Conservation (phyloP, 1,140 invertebrate species). For the Rhopalosiphum maidis region DNA sequence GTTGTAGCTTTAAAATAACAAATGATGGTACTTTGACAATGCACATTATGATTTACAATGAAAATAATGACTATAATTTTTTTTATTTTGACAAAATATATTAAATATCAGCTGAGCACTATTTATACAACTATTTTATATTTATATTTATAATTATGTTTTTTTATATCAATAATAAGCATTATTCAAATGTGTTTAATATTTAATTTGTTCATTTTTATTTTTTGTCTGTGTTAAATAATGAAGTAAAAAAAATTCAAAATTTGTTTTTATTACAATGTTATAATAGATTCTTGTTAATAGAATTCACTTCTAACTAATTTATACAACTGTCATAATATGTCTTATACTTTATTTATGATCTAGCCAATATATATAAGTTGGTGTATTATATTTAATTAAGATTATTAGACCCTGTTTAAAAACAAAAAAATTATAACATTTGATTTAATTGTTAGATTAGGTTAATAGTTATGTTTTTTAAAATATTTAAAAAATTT, state of each 20-base stretch:
- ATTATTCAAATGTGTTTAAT: neutral
- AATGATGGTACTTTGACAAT: neutral
- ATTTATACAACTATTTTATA: slow-evolving; percentile 16
- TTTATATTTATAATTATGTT: neutral
- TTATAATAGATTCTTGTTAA: neutral
- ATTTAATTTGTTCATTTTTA: neutral
- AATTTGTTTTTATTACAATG: neutral
- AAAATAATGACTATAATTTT: neutral
- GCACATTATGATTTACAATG: neutral
- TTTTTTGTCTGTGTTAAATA: neutral
- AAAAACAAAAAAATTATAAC: neutral
- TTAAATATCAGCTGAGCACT: neutral
- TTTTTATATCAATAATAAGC: neutral
- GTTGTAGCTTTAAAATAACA: neutral
- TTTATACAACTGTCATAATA: neutral
- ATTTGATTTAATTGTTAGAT: neutral
- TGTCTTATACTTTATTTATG: neutral
- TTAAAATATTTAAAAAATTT: neutral
- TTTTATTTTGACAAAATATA: neutral
- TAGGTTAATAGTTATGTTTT: neutral
- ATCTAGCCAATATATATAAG: neutral
- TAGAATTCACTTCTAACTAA: neutral
- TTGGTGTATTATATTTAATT: neutral
- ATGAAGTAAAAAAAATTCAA: neutral
- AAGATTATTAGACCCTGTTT: neutral